Evolutionary conservation across 2,113 vertebrate species (phyloP).

Genomic region (Prinia subflava): DNA sequence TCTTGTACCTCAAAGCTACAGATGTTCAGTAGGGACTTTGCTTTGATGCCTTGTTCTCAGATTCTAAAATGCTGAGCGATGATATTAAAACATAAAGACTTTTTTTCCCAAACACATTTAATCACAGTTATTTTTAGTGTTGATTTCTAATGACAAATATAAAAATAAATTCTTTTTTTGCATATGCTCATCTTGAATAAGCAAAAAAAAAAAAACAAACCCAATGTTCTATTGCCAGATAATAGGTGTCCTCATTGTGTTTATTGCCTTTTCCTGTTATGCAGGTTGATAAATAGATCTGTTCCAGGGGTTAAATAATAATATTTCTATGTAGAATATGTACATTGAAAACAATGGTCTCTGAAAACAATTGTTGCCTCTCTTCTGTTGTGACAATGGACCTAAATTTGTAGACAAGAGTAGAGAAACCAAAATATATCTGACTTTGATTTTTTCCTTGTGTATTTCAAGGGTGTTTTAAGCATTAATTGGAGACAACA

Average conservation of each 20-base stretch:
- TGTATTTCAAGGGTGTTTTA: not conserved
- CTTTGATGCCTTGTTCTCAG: fast-evolving
- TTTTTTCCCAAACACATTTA: not conserved
- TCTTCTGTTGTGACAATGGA: not conserved
- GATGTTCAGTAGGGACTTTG: not conserved
- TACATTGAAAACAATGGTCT: not conserved
- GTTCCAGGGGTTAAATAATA: not conserved
- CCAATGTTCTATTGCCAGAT: not conserved
- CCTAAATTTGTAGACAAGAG: not conserved
- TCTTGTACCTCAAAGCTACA: not conserved
- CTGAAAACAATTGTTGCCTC: not conserved
- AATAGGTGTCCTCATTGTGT: fast-evolving
- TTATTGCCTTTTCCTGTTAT: not conserved
- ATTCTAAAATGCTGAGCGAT: not conserved
- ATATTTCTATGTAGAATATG: not conserved
- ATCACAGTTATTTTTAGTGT: not conserved
- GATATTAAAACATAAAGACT: not conserved
- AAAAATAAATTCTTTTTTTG: not conserved
- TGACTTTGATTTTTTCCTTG: not conserved
- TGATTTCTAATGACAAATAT: not conserved
- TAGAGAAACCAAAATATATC: not conserved
- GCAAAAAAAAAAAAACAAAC: not conserved
- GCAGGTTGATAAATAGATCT: not conserved
- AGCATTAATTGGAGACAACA: not conserved
- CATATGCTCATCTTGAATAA: not conserved